A percentile compares a stretch with the other conserved stretches of the same genome.
These are phyloP conservation scores for Cantharis nigra DNA, from an alignment of 2,888 invertebrate genomes.

Conservation along the genomic window DNA sequence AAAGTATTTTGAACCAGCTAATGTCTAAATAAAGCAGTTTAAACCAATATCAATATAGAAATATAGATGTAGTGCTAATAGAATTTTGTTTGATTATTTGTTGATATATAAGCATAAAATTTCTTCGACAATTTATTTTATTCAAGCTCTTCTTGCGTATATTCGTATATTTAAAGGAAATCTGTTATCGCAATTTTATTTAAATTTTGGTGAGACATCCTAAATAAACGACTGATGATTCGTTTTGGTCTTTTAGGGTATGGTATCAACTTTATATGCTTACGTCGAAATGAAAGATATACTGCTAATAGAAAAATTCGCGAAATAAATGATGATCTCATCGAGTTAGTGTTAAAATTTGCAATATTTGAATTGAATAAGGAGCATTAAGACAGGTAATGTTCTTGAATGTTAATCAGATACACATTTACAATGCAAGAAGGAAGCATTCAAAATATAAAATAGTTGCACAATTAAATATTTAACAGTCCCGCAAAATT, in stretches of 20 bases:
- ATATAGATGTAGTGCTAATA: too few species aligned
- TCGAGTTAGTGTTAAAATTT: not conserved
- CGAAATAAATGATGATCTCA: not conserved
- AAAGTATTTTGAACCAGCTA: too few species aligned
- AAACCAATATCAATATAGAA: too few species aligned
- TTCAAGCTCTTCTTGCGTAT: too few species aligned
- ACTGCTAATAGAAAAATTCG: not conserved
- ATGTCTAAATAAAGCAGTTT: too few species aligned
- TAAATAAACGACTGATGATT: not conserved
- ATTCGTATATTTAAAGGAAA: too few species aligned
- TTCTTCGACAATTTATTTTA: not conserved
- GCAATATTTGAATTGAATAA: not conserved
- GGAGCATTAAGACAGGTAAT: not conserved
- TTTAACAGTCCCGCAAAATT: not conserved
- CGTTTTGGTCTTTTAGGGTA: not conserved
- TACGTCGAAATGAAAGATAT: not conserved
- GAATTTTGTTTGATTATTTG: too few species aligned
- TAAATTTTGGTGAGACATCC: not conserved
- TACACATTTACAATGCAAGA: not conserved
- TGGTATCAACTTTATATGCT: not conserved
- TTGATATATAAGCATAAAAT: too few species aligned
- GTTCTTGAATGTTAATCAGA: slow-evolving; percentile 1
- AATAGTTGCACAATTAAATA: not conserved
- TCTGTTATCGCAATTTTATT: not conserved
- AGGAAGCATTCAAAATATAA: not conserved